Evolutionary conservation across 2,888 invertebrate species (phyloP).

Genomic region (Tetranychus piercei): DNA sequence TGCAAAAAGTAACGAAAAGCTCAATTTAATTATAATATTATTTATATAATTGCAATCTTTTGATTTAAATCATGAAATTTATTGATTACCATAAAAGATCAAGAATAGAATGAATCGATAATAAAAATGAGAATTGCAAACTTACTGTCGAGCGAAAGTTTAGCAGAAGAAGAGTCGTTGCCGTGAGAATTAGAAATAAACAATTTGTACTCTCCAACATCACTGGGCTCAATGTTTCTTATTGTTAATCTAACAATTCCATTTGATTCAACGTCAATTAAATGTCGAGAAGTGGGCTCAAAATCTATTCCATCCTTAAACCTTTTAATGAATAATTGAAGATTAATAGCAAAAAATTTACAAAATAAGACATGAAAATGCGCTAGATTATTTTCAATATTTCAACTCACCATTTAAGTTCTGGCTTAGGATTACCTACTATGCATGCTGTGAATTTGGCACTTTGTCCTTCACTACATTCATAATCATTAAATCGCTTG

Average conservation of each 20-base stretch:
- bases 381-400: neutral
- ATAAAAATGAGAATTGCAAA: neutral
- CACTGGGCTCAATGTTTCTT: constrained; percentile 46
- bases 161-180: constrained; percentile 57
- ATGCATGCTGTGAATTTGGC: constrained; percentile 45
- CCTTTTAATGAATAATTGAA: constrained; percentile 27
- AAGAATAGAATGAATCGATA: neutral
- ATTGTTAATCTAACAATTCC: constrained; percentile 65
- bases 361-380: neutral
- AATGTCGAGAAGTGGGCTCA: constrained; percentile 62
- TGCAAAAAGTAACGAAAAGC: constrained; percentile 6
- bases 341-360: neutral
- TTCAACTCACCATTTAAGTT: constrained; percentile 43
- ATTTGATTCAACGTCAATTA: constrained; percentile 60
- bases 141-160: constrained; percentile 57
- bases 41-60: neutral
- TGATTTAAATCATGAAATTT: neutral
- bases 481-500: constrained; percentile 53
- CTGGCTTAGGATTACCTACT: constrained; percentile 45
- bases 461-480: constrained; percentile 25
- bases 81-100: neutral
- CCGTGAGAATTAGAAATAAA: constrained; percentile 67
- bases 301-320: constrained; percentile 43
- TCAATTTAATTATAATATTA: constrained; percentile 9
- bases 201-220: constrained; percentile 66